Evolutionary conservation across 1,140 invertebrate genomes (phyloP).

Genomic region (Drosophila tsacasi): DNA sequence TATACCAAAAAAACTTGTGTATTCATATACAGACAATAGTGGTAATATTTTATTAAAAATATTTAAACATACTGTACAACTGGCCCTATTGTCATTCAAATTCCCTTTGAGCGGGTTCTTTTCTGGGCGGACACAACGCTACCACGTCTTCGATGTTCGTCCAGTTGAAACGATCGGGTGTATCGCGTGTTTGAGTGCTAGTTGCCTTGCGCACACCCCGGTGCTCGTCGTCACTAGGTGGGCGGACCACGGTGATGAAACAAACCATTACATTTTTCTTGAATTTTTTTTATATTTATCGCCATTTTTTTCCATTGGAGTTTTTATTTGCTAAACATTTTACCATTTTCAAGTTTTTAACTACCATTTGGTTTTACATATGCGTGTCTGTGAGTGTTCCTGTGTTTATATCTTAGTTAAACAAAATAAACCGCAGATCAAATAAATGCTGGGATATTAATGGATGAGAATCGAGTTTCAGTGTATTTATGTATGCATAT

Average conservation of each 20-base stretch:
- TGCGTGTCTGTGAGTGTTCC: slow-evolving; percentile 33
- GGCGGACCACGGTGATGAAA: neutral
- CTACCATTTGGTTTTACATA: slow-evolving; percentile 79
- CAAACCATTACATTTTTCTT: neutral
- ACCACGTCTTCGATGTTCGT: neutral
- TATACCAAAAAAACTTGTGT: slow-evolving; percentile 78
- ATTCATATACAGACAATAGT: slow-evolving; percentile 68
- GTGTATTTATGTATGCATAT: slow-evolving; percentile 10
- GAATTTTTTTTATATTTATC: slow-evolving; percentile 57
- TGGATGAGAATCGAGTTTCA: slow-evolving; percentile 45
- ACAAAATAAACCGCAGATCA: slow-evolving; percentile 1
- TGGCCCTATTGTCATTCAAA: neutral
- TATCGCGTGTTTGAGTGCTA: no score
- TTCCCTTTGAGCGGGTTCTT: neutral
- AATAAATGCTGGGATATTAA: slow-evolving; percentile 13
- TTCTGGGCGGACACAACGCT: neutral
- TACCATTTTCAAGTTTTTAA: slow-evolving; percentile 79
- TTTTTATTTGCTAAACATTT: slow-evolving; percentile 78
- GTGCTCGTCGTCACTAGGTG: no score
- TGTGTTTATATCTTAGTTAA: slow-evolving; percentile 12
- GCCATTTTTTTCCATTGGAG: slow-evolving; percentile 61
- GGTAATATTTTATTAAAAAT: slow-evolving; percentile 59
- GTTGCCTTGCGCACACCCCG: no score
- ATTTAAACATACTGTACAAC: neutral
- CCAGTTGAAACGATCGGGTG: neutral